Evolutionary conservation across 2,888 invertebrate genomes (phyloP), one percentile per base, ranked within the genome.

Genomic region (Campoletis raptor): DNA sequence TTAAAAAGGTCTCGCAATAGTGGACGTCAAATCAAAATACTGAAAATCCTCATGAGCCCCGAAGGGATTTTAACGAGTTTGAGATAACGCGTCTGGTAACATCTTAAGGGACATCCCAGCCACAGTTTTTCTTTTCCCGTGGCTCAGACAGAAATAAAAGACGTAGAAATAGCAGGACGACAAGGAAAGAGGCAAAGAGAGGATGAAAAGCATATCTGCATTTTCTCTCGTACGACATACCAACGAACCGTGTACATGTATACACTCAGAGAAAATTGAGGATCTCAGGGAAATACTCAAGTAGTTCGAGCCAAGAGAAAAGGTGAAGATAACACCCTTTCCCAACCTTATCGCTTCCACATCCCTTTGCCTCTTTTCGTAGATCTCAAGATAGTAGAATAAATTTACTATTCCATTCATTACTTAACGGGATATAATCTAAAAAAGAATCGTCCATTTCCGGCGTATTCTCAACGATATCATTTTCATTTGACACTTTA

Each of bases 31-130:
- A 42, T 24, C n/a, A 72, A 86, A 76, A 80, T 80, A 83, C 81
- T 85, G 40, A 85, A 89, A 89, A 89, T 89, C 88, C 86, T 88
- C 80, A 86, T 83, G 87, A 79, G 83, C 78, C 87, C 84, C 88
- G 73, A 67, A 86, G 85, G 90, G 90, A 85, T 90, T 91, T 90
- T 90, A 91, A 91, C 88, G 89, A 90, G 89, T 89, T 90, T 82
- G 87, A 85, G 90, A 91, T 90, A 90, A 90, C 86, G 87, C 89
- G 57, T 57, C 57, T 69, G 76, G 76, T 67, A 57, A 76, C 67
- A 76, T 76, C 74, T 82, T 82, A 45, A n/a, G 81, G 76, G 81
- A 82, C 37, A 69, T 76, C 36, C 57, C 57, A 45, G 36, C 18
- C 54, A 45, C 21, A 69, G 37, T 78, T 66, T 57, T 66, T 82